Conservation (phyloP, 2,888 invertebrate species). For the Meiosimyza platycephala region DNA sequence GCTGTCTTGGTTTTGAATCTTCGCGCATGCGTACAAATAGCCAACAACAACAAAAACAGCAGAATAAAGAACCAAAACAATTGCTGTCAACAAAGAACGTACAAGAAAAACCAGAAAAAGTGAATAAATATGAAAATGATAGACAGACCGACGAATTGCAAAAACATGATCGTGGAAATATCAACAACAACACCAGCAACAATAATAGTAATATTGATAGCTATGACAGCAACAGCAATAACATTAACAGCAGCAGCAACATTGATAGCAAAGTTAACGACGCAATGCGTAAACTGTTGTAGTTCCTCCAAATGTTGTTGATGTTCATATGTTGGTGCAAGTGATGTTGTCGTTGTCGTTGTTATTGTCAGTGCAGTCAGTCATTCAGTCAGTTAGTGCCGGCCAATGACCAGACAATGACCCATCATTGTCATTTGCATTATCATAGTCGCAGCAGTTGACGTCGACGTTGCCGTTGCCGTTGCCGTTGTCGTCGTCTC, state of each 20-base stretch:
- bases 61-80: background rate
- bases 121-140: background rate
- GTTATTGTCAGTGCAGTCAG: background rate
- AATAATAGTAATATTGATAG: constrained; percentile 21
- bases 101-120: background rate
- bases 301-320: constrained; percentile 55
- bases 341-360: constrained; percentile 25
- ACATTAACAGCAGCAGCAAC: constrained; percentile 32
- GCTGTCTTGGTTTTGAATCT: constrained; percentile 3
- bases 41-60: background rate
- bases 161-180: background rate
- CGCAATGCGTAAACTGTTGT: constrained; percentile 45
- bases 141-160: background rate
- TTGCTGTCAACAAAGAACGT: background rate
- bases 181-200: constrained; percentile 32
- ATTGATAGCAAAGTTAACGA: constrained; percentile 37
- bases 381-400: constrained; percentile 18
- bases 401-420: constrained; percentile 61
- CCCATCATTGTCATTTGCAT: constrained; percentile 54
- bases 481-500: background rate
- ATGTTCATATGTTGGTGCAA: constrained; percentile 43
- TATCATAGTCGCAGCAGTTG: constrained; percentile 46
- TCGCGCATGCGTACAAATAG: constrained; percentile 21
- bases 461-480: too few species aligned
- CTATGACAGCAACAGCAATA: constrained; percentile 29